Evolutionary conservation across 2,888 invertebrate genomes (phyloP), one percentile per base, ranked within the genome.

Genomic region (Drosophila macrospina): DNA sequence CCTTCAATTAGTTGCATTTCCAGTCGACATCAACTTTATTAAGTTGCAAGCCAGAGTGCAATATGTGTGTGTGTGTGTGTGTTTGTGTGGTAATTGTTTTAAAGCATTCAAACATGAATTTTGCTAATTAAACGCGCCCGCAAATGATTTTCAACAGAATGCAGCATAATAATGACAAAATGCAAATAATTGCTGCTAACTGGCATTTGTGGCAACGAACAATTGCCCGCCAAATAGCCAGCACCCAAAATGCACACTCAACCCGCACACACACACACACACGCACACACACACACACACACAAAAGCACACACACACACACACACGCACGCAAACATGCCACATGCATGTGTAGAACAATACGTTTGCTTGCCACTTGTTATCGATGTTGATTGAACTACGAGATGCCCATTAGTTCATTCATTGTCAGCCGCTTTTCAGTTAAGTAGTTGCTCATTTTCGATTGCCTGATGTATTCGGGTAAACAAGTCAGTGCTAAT

Each of bases 101-200:
- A 75, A 75, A 70, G 80, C 71, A 84, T 69, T 75, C 73, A 70
- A 75, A 78, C 84, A 86, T 73, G 78, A 69, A 83, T 88, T 80
- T 79, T 72, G 73, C 72, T 84, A 87, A 86, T 86, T 84, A 87
- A 86, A 84, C 82, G 84, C 75, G 77, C 52, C 85, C 89, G 62
- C 73, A 86, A 79, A 74, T 73, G 57, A 75, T 73, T 65, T 64
- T 59, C 69, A 45, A 56, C 66, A 67, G 74, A 78, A 84, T 76
- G 67, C 65, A 57, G 51, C 67, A 63, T 67, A 73, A 75, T 85
- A 81, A 69, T 73, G 85, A 67, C 68, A 66, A 69, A 80, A 81
- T 80, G 86, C 86, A 81, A 86, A 86, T 86, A 86, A 83, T 69
- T 65, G 72, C 59, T 63, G 62, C 57, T 30, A 64, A 69, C 54